Base-by-base conservation (phyloP, 2,797 vertebrate genomes). In the Sebastes matsubarae region DNA sequence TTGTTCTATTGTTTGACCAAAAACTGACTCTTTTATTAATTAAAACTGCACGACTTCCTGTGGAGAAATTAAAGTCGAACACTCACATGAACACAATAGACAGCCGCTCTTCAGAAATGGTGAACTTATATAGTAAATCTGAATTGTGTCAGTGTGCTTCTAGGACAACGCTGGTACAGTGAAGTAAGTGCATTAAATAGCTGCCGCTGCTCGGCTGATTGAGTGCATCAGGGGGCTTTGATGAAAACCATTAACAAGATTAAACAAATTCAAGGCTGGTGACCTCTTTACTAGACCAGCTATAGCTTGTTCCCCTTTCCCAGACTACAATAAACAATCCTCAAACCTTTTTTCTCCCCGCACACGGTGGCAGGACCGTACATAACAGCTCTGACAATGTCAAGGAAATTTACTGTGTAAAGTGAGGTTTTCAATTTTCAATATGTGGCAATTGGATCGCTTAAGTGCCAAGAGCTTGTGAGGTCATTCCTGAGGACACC, bases 191-290 rank as follows among this genome's bases (percentile, higher is more conserved):
- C 89, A 91, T 90, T 91, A 92, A 86, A 88, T 81, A 82, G 87
- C 84, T 69, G 57, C 65, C 55, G 61, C 52, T 46, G 70, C 74
- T 77, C 57, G 24, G 38, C 89, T 94, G 90, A 94, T 88, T 89
- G 91, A 94, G 90, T 92, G 90, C 86, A 94, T 94, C 90, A 88
- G 85, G 73, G 81, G 81, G 68, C 89, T 92, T 89, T 88, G 86
- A 92, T 91, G 89, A 93, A 92, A 93, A 92, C 92, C 92, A 95
- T 95, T 95, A 93, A 90, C 83, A 89, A 88, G 90, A 95, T 94
- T 92, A 94, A 94, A 95, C 89, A 92, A 92, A 93, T 91, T 89
- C 85, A 89, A 82, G 81, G 82, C 84, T 84, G 46, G 84, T 82
- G 87, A 93, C 89, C 85, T 73, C 63, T 87, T 81, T 81, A 73